Evolutionary conservation across 1,140 invertebrate genomes (phyloP), one percentile per base, ranked within the genome.

Genomic region (Drosophila quadrilineata): DNA sequence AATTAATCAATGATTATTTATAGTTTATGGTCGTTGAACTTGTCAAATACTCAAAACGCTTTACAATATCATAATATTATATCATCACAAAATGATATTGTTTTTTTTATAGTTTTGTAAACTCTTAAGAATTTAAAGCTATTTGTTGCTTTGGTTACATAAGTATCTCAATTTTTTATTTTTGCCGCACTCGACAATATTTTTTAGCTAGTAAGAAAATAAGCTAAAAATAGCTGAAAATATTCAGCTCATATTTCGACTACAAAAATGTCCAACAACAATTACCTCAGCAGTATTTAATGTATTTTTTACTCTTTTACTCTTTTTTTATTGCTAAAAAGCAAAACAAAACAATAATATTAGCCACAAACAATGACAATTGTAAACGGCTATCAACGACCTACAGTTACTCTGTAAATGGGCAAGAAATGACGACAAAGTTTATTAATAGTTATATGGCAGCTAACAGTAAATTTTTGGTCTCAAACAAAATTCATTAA

Each of bases 171-270:
- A n/a, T n/a, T n/a, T n/a, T n/a, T n/a, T n/a, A n/a, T n/a, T n/a
- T n/a, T 49, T 62, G 72, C 49, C 26, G 16, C 48, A 29, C 59
- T 71, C 65, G 31, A 68, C 54, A 66, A 63, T 79, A 48, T 82
- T 72, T 69, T 75, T 31, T 58, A 58, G 68, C 38, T 76, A 77
- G 49, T 49, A 59, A 59, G 38, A 71, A 53, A 28, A 59, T 64
- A 54, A 62, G 17, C 48, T 82, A 82, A 67, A 67, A 67, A 67
- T 63, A 74, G 66, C 29, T 63, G 36, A 45, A 58, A 49, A 49
- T 63, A 53, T 82, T 59, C 36, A 84, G 72, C 72, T 84, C 63
- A 84, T 70, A 82, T 84, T 73, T 73, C 77, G 33, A n/a, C n/a
- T 17, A 26, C 16, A n/a, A 56, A 57, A 40, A n/a, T n/a, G 49